Percentiles rank a stretch among this genome's conserved stretches.
phyloP scores from a whole-genome alignment of 2,797 vertebrate genomes.

The Tympanoctomys barrerae region DNA sequence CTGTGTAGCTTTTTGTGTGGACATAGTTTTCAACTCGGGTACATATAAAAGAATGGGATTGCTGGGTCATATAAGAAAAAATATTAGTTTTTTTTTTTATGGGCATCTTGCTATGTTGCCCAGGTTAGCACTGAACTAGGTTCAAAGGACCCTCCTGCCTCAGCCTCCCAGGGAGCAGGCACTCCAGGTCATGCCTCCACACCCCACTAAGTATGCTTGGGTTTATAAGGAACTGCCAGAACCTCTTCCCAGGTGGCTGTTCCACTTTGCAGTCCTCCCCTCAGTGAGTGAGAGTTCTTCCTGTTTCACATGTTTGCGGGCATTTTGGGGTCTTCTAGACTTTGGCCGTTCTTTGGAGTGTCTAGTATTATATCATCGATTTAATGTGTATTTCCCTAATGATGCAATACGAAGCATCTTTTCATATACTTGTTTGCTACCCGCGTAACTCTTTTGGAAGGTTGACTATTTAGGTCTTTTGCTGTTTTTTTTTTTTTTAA shows the following conservation, averaged over 20 bases:
- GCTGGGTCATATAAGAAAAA: not conserved
- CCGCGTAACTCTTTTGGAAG: not conserved
- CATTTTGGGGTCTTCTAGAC: not conserved
- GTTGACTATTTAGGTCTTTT: not conserved
- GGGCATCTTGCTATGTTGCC: not conserved
- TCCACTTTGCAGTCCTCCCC: not conserved
- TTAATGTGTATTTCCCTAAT: not conserved
- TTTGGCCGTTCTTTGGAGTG: not conserved
- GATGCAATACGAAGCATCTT: not conserved
- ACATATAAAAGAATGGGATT: not conserved
- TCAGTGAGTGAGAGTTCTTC: not conserved
- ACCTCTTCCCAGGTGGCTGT: not conserved
- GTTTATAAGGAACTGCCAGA: not conserved
- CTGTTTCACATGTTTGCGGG: not conserved
- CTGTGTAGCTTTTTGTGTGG: not conserved
- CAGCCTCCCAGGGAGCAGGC: not conserved
- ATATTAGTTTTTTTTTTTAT: not conserved
- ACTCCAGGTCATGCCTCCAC: not conserved
- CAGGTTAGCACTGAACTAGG: not conserved
- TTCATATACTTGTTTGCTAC: not conserved
- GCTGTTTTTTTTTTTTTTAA: not conserved
- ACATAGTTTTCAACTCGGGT: not conserved
- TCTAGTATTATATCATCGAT: not conserved
- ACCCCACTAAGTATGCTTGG: not conserved
- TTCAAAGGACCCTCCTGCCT: not conserved